Evolutionary conservation across 2,888 invertebrate genomes (phyloP), one percentile per base, ranked within the genome.

Genomic region (Cylloceria caligata): DNA sequence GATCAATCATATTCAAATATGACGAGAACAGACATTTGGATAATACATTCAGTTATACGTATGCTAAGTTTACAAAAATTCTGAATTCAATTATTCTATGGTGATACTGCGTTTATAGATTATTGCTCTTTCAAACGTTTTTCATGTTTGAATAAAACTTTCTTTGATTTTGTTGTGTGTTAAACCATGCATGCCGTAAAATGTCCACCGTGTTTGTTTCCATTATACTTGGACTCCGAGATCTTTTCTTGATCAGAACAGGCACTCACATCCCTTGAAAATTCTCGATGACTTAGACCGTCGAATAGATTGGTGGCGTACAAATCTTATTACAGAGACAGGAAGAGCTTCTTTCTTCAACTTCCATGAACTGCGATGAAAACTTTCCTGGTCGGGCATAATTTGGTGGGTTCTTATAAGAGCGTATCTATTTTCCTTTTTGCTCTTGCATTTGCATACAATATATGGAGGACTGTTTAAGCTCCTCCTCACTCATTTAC

Each of bases 341-440:
- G 34, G 2, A 39, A 39, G 30, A 76, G 45, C 52, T 72, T 45
- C 21, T 47, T 34, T 68, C 52, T 77, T 57, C 11, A n/a, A 16
- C 42, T 65, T 47, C 60, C 27, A 49, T 36, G 21, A 76, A 77
- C 45, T 24, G 30, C 21, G 60, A 60, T 45, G 39, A 11, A 16
- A 55, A 80, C 69, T 80, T 80, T 71, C 5, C 39, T 13, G 39
- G 64, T 5, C 42, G 49, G 69, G 71, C 7, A 52, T 65, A 80
- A 80, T 47, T 80, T 80, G 16, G 69, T 11, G 1, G 13, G 27
- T 30, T 9, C n/a, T 13, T 42, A 42, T 42, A 42, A 13, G 13
- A 42, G 42, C 42, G 3, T 42, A 42, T 42, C n/a, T n/a, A 13
- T n/a, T 42, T 42, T 42, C 42, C 42, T n/a, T 42, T 42, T 42